Conservation (phyloP, 2,113 vertebrate species). For the Hippocampus mohnikei region DNA sequence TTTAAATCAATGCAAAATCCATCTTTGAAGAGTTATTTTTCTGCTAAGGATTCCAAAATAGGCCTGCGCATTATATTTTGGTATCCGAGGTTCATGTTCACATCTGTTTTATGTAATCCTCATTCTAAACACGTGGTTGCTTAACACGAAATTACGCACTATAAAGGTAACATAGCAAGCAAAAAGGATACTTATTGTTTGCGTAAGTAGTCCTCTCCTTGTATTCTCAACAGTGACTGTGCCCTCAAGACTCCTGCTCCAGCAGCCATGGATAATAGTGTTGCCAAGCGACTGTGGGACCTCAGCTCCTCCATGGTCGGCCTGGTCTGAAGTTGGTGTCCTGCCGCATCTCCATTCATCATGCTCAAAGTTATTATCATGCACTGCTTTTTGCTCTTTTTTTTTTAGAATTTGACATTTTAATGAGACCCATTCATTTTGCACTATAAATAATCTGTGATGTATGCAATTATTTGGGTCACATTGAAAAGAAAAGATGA, state of each 20-base stretch:
- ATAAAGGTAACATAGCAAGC: background rate
- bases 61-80: background rate
- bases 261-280: constrained; percentile 58
- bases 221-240: constrained; percentile 62
- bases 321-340: constrained; percentile 39
- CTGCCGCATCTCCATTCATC: background rate
- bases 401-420: no score
- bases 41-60: background rate
- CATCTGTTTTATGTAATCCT: background rate
- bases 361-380: background rate
- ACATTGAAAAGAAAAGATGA: background rate
- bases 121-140: background rate
- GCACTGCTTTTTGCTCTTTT: background rate
- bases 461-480: background rate
- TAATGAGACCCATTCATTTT: background rate
- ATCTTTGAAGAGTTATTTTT: background rate
- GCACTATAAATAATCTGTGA: background rate
- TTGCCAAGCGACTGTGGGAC: constrained; percentile 69
- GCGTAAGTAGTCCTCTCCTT: background rate
- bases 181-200: background rate
- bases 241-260: constrained; percentile 52
- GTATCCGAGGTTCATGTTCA: background rate
- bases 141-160: no score
- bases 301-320: constrained; percentile 70
- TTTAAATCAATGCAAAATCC: background rate